Conservation (phyloP, 2,113 vertebrate genomes). For the Phasianus colchicus region DNA sequence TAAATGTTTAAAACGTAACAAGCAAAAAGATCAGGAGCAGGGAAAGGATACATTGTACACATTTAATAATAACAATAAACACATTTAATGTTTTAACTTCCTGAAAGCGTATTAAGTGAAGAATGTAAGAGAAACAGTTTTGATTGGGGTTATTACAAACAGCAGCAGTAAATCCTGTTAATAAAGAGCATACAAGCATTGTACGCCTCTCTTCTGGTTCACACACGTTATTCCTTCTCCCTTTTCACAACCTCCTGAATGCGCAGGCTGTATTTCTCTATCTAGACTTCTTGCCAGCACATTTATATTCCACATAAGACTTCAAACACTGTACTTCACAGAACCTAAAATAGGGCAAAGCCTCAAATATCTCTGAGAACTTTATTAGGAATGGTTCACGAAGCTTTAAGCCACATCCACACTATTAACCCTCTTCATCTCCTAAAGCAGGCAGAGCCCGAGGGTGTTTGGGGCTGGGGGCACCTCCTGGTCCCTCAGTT, state of each 20-base stretch:
- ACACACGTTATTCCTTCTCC: neutral
- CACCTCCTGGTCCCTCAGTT: neutral
- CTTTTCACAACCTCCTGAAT: neutral
- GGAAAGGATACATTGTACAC: neutral
- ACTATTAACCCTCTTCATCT: neutral
- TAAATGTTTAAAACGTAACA: constrained; percentile 61
- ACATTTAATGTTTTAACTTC: constrained; percentile 7
- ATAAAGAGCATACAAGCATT: constrained; percentile 11
- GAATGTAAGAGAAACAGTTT: neutral
- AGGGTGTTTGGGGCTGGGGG: neutral
- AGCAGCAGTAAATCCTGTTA: constrained; percentile 56
- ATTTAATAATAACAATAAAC: neutral
- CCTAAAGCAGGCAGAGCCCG: neutral
- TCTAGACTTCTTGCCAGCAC: neutral
- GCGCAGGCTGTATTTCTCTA: neutral
- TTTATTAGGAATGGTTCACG: neutral
- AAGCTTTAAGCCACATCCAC: neutral
- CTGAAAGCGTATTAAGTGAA: neutral
- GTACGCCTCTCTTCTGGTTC: neutral
- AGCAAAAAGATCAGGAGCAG: constrained; percentile 23
- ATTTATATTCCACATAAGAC: neutral
- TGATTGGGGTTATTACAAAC: neutral
- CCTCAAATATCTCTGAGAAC: neutral
- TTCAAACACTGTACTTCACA: neutral
- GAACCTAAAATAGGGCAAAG: neutral